phyloP scores from a whole-genome alignment of 2,797 vertebrate species.

The Trichosurus vulpecula region DNA sequence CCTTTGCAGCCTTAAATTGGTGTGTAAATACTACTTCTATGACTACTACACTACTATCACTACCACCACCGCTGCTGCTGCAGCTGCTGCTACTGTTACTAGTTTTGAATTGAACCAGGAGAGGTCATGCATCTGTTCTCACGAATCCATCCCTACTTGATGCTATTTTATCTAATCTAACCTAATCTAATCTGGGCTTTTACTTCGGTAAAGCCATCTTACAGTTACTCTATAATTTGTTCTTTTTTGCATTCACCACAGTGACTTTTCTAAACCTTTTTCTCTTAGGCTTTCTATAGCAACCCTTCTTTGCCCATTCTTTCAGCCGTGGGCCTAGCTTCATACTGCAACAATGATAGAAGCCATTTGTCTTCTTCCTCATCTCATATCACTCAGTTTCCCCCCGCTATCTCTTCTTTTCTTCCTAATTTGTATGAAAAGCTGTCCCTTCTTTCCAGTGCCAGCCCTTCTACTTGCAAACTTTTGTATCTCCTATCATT shows the following conservation, averaged over 20 bases:
- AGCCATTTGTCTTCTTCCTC: neutral
- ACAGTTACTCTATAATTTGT: neutral
- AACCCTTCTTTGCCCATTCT: neutral
- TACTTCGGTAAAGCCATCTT: neutral
- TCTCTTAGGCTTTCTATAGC: neutral
- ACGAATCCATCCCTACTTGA: neutral
- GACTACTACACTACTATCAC: too few species aligned
- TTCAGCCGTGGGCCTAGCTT: neutral
- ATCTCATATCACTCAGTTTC: neutral
- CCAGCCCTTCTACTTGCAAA: neutral
- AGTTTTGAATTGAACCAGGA: neutral
- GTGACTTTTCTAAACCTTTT: neutral
- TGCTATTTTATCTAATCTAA: neutral
- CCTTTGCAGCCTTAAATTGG: neutral
- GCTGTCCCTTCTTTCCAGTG: neutral
- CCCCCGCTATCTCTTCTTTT: neutral
- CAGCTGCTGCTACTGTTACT: neutral
- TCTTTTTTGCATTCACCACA: neutral
- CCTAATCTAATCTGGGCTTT: neutral
- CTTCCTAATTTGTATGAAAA: neutral
- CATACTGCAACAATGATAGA: neutral
- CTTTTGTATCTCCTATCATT: neutral
- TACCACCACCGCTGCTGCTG: too few species aligned
- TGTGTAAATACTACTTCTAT: neutral
- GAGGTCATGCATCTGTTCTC: neutral